Percentiles rank a stretch among this genome's conserved stretches.
These are phyloP conservation scores for Hydractinia echinata DNA, from an alignment of 30 jellyfish, hydroid and myxozoan species.

Conservation along the genomic window DNA sequence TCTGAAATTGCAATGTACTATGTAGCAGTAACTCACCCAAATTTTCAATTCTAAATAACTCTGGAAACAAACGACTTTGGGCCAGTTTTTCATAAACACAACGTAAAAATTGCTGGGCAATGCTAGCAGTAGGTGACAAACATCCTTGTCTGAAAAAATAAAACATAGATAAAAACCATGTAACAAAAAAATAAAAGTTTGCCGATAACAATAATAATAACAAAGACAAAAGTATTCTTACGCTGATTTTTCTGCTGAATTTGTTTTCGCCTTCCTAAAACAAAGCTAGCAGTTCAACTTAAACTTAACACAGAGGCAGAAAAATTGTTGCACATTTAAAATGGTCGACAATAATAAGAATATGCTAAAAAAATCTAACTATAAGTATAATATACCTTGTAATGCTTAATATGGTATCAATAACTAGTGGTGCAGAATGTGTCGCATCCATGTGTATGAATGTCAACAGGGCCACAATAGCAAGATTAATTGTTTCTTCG, in stretches of 20 bases:
- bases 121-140: conserved; percentile 30
- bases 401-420: conserved; percentile 59
- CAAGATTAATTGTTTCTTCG: conserved; percentile 56
- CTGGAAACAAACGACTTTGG: conserved; percentile 77
- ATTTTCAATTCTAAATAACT: conserved; percentile 64
- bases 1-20: not conserved
- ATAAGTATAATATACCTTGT: conserved; percentile 61
- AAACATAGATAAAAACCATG: not conserved
- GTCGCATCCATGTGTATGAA: conserved; percentile 84
- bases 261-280: conserved; percentile 13
- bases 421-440: conserved; percentile 85
- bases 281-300: not conserved
- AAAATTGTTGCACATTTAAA: no score
- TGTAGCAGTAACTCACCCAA: conserved; percentile 39
- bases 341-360: not conserved
- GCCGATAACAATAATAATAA: not conserved
- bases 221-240: not conserved
- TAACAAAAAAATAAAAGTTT: not conserved
- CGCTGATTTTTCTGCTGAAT: conserved; percentile 2
- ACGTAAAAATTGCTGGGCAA: conserved; percentile 86
- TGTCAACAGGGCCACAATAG: conserved; percentile 78
- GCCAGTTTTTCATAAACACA: conserved; percentile 76
- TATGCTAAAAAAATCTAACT: not conserved
- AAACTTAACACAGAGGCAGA: no score
- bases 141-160: not conserved